Conservation (phyloP, 2,113 vertebrate genomes). For the Aplodontia rufa region DNA sequence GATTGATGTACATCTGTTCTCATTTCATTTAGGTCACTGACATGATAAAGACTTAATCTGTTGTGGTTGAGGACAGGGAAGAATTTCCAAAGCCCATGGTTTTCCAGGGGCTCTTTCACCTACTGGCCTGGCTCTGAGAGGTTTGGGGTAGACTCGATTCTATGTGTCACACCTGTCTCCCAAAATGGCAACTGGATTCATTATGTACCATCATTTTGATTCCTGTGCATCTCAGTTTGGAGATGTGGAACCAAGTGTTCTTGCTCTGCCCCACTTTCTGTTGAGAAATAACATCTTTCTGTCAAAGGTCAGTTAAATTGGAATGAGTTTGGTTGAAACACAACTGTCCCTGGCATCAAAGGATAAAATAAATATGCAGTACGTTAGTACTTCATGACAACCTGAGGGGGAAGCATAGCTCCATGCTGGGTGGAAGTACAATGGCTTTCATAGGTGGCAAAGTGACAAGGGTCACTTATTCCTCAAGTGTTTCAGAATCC, state of each 20-base stretch:
- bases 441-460: background rate
- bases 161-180: background rate
- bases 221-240: background rate
- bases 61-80: conserved; percentile 9
- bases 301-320: conserved; percentile 15
- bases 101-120: background rate
- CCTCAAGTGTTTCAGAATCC: background rate
- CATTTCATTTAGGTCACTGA: conserved; percentile 22
- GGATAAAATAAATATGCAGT: background rate
- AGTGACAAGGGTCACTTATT: background rate
- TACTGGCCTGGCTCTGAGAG: background rate
- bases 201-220: background rate
- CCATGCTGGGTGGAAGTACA: background rate
- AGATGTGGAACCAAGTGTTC: background rate
- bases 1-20: conserved; percentile 26
- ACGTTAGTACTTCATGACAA: background rate
- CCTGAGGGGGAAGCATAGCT: background rate
- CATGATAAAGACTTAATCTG: conserved; percentile 12
- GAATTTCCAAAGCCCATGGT: background rate
- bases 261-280: background rate
- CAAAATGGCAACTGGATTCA: background rate
- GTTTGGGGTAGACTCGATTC: background rate
- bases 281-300: conserved; percentile 24
- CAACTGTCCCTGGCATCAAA: background rate
- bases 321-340: conserved; percentile 20